Evolutionary conservation across 2,113 vertebrate species (phyloP).

Genomic region (Delphinapterus leucas): DNA sequence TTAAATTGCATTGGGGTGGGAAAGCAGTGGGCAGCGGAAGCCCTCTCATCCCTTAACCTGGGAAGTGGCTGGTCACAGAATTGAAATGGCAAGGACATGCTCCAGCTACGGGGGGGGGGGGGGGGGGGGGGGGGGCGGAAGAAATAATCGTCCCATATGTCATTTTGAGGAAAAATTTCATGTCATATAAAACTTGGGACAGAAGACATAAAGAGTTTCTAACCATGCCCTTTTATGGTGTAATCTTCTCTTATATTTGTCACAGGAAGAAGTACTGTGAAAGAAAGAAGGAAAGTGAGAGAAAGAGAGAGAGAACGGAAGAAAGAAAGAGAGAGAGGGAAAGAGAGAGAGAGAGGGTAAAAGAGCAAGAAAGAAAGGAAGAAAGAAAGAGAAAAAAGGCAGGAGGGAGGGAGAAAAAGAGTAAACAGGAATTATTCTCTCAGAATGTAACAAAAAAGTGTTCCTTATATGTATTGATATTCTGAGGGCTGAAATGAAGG

Average conservation of each 20-base stretch:
- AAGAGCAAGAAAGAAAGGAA: background rate
- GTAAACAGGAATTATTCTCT: background rate
- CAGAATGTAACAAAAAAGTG: background rate
- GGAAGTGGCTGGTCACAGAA: background rate
- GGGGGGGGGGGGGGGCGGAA: accelerated
- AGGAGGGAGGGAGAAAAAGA: background rate
- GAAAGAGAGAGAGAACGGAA: accelerated
- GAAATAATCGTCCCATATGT: too few species aligned
- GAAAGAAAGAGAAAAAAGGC: background rate
- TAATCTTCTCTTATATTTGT: background rate
- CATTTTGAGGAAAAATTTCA: background rate
- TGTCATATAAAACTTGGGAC: background rate
- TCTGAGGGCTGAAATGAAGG: background rate
- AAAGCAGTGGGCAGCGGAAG: background rate
- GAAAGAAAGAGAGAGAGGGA: accelerated
- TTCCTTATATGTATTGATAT: background rate
- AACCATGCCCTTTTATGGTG: background rate
- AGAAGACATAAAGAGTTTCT: background rate
- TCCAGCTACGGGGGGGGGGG: background rate
- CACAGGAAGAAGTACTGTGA: accelerated
- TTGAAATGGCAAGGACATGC: background rate
- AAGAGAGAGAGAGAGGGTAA: accelerated
- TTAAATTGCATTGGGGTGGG: background rate
- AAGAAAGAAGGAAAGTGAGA: accelerated
- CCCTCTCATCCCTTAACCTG: background rate